phyloP scores from a whole-genome alignment of 2,797 vertebrate genomes.

The Phrynocephalus guinanensis region DNA sequence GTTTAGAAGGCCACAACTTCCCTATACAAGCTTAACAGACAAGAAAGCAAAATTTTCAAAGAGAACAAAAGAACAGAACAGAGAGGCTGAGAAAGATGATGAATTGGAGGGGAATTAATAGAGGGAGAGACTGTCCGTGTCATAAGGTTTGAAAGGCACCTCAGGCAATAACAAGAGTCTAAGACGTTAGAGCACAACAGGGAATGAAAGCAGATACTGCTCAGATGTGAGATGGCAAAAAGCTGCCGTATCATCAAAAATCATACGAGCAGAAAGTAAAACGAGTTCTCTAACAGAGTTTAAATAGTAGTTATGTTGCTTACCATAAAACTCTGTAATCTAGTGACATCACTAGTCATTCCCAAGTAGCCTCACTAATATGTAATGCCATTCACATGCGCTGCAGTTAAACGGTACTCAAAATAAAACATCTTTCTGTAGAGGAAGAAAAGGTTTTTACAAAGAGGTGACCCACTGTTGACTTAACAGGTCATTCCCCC shows the following conservation, averaged over 20 bases:
- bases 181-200: not conserved
- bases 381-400: not conserved
- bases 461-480: not conserved
- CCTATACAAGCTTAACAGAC: too few relatives aligned
- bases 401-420: slow-evolving; percentile 17
- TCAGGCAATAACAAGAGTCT: not conserved
- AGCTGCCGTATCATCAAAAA: not conserved
- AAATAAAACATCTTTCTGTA: slow-evolving; percentile 25
- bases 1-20: too few relatives aligned
- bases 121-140: not conserved
- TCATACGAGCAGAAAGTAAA: not conserved
- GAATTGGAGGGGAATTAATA: not conserved
- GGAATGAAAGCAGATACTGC: too few relatives aligned
- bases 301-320: not conserved
- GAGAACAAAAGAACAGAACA: not conserved
- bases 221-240: not conserved
- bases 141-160: not conserved
- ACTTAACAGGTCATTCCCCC: not conserved
- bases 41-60: not conserved
- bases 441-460: not conserved
- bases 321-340: not conserved
- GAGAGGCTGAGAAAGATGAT: not conserved
- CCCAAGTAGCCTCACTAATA: not conserved
- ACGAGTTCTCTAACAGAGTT: not conserved
- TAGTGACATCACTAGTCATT: not conserved